phyloP scores from a whole-genome alignment of 1,140 invertebrate species.

The Drosophila melanogaster region Release_6_plus_ISO1_MT NC_004354.4:19960501-19961000 shows the following conservation, averaged over 20 bases:
- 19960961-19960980: too few species aligned
- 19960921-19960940: too few species aligned
- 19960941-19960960: too few species aligned
- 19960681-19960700: not conserved
- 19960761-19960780: too few species aligned
- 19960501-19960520: slow-evolving; percentile 3
- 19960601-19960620: too few species aligned
- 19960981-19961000: not conserved
- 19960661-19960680: not conserved
- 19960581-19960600: slow-evolving; percentile 34
- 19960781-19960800: too few species aligned
- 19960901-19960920: too few species aligned
- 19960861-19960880: too few species aligned
- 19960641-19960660: not conserved
- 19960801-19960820: too few species aligned
- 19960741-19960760: not conserved
- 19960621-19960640: slow-evolving; percentile 8
- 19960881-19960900: too few species aligned
- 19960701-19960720: not conserved
- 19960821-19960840: too few species aligned
- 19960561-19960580: slow-evolving; percentile 63
- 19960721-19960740: not conserved
- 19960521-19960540: slow-evolving; percentile 35
- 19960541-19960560: slow-evolving; percentile 51
- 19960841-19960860: too few species aligned